Percentiles rank a stretch among this genome's conserved stretches.
These are phyloP conservation scores for Endomychus coccineus DNA, from an alignment of 2,888 invertebrate species.

Conservation along the genomic window DNA sequence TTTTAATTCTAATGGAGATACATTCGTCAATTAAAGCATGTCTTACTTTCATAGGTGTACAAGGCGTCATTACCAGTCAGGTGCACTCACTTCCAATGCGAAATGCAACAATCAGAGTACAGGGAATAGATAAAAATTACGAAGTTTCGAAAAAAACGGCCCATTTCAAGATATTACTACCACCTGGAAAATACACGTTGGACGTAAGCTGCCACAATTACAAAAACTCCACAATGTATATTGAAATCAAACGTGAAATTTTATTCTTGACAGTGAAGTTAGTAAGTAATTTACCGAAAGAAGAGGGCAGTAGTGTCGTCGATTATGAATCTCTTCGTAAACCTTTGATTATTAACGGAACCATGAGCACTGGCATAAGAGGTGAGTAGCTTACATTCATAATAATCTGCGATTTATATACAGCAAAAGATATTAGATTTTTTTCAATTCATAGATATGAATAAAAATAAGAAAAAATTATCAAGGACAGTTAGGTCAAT, in stretches of 20 bases:
- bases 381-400: too few species aligned
- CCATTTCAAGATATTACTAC: slow-evolving; percentile 63
- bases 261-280: slow-evolving; percentile 7
- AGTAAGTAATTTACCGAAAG: background rate
- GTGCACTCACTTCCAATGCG: too few species aligned
- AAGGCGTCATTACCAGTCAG: too few species aligned
- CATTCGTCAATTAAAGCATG: too few species aligned
- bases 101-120: slow-evolving; percentile 63
- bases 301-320: too few species aligned
- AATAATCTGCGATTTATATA: slow-evolving; percentile 8
- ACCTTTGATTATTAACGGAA: slow-evolving; percentile 22
- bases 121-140: slow-evolving; percentile 50
- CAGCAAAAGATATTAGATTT: slow-evolving; percentile 1
- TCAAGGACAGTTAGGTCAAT: too few species aligned
- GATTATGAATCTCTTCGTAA: slow-evolving; percentile 18
- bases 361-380: slow-evolving; percentile 26
- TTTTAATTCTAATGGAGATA: too few species aligned
- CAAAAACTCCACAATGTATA: slow-evolving; percentile 28
- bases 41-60: too few species aligned
- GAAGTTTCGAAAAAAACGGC: slow-evolving; percentile 62
- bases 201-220: slow-evolving; percentile 57
- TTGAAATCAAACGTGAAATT: slow-evolving; percentile 11
- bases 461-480: too few species aligned
- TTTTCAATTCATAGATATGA: too few species aligned
- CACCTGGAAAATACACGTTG: slow-evolving; percentile 59